A percentile compares a stretch with the other conserved stretches of the same genome.
phyloP scores from a whole-genome alignment of 1,140 invertebrate species.

The Asobara japonica region DNA sequence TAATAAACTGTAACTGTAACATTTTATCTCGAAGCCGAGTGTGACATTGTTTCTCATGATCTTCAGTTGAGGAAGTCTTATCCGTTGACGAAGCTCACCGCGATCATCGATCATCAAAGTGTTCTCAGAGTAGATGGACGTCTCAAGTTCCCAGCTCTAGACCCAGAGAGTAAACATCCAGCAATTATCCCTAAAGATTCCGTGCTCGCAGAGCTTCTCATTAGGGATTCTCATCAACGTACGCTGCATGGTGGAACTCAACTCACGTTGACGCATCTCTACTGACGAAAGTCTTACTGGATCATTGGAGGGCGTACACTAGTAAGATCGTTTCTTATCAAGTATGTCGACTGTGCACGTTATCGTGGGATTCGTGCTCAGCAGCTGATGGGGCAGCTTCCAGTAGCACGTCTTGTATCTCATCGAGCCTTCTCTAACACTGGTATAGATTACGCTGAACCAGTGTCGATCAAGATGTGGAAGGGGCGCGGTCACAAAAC shows the following conservation, averaged over 20 bases:
- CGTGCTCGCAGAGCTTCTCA: slow-evolving; percentile 39
- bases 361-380: too few relatives aligned
- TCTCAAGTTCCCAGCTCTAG: slow-evolving; percentile 38
- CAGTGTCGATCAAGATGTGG: slow-evolving; percentile 36
- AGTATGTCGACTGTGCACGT: too few relatives aligned
- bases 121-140: slow-evolving; percentile 39
- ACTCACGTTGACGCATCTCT: too few relatives aligned
- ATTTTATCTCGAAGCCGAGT: too few relatives aligned
- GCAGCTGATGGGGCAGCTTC: slow-evolving; percentile 51
- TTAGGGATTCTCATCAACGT: slow-evolving; percentile 38
- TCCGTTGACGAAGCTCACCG: slow-evolving; percentile 4
- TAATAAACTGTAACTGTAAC: too few relatives aligned
- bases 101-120: slow-evolving; percentile 35
- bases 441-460: slow-evolving; percentile 46
- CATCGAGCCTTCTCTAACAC: slow-evolving; percentile 32
- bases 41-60: too few relatives aligned
- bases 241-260: too few relatives aligned
- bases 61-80: too few relatives aligned
- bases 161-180: slow-evolving; percentile 40
- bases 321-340: too few relatives aligned
- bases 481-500: slow-evolving; percentile 37
- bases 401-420: slow-evolving; percentile 25
- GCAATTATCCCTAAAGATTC: slow-evolving; percentile 39
- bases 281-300: too few relatives aligned
- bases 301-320: too few relatives aligned